Evolutionary conservation across 2,797 vertebrate species (phyloP).

Genomic region (Leuciscus waleckii): DNA sequence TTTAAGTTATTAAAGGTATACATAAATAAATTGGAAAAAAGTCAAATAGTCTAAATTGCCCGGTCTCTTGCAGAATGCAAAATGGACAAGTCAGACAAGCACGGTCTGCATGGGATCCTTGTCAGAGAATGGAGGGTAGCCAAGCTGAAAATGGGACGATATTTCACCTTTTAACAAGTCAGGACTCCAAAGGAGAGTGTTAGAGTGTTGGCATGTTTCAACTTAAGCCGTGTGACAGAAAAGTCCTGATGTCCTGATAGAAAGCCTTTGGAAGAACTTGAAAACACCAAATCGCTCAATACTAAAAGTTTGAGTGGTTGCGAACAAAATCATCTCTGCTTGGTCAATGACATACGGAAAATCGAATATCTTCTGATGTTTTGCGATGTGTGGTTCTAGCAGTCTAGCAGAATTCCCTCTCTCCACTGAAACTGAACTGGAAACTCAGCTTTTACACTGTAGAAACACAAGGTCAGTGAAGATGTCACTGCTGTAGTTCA

Average conservation of each 20-base stretch:
- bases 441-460: not conserved
- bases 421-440: not conserved
- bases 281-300: not conserved
- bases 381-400: not conserved
- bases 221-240: not conserved
- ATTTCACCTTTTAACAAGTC: not conserved
- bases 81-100: not conserved
- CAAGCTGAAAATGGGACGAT: constrained; percentile 9
- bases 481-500: not conserved
- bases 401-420: not conserved
- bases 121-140: not conserved
- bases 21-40: not conserved
- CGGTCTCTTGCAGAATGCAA: not conserved
- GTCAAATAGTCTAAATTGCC: not conserved
- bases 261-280: not conserved
- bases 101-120: not conserved
- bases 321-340: not conserved
- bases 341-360: not conserved
- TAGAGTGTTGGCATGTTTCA: not conserved
- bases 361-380: not conserved
- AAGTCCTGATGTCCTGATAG: not conserved
- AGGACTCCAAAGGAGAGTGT: constrained; percentile 2
- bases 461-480: not conserved
- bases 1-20: not conserved
- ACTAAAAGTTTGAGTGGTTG: not conserved